A percentile compares a stretch with the other conserved stretches of the same genome.
These are phyloP conservation scores for Caradrina kadenii DNA, from an alignment of 2,888 invertebrate genomes.

Conservation along the genomic window DNA sequence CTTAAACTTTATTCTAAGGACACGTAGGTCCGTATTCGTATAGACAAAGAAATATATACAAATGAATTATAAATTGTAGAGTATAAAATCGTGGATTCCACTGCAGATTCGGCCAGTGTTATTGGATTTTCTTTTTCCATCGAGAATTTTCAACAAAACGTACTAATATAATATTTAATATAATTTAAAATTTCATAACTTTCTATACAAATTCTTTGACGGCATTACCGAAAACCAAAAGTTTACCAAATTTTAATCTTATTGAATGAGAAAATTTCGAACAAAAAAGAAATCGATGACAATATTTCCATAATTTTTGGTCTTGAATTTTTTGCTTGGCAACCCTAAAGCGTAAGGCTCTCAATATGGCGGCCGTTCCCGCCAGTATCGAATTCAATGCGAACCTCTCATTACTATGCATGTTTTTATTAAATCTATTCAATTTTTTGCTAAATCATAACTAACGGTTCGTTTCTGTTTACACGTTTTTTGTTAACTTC, in stretches of 20 bases:
- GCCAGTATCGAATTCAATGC: conserved; percentile 58
- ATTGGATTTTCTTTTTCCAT: background rate
- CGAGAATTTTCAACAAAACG: background rate
- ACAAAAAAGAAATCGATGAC: conserved; percentile 35
- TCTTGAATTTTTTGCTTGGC: conserved; percentile 29
- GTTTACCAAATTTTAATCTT: conserved; percentile 10
- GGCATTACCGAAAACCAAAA: conserved; percentile 16
- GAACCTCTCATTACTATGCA: conserved; percentile 65
- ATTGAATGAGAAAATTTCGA: conserved; percentile 31
- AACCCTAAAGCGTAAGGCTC: conserved; percentile 50
- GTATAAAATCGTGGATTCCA: background rate
- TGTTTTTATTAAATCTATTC: conserved; percentile 64
- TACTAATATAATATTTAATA: background rate
- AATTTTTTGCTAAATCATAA: conserved; percentile 49
- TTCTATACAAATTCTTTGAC: background rate
- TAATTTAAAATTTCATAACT: background rate
- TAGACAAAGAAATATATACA: background rate
- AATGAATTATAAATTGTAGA: background rate
- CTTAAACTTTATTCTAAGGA: conserved; percentile 14
- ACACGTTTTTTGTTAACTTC: conserved; percentile 2
- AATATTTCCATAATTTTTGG: conserved; percentile 33
- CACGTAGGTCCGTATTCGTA: background rate
- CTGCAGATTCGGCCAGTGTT: background rate
- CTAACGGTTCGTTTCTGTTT: conserved; percentile 35
- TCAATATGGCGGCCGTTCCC: conserved; percentile 51